A percentile compares a stretch with the other conserved stretches of the same genome.
phyloP scores from a whole-genome alignment of 92 coral and sea anemone species.

The Chrysogorgia sp. region DNA sequence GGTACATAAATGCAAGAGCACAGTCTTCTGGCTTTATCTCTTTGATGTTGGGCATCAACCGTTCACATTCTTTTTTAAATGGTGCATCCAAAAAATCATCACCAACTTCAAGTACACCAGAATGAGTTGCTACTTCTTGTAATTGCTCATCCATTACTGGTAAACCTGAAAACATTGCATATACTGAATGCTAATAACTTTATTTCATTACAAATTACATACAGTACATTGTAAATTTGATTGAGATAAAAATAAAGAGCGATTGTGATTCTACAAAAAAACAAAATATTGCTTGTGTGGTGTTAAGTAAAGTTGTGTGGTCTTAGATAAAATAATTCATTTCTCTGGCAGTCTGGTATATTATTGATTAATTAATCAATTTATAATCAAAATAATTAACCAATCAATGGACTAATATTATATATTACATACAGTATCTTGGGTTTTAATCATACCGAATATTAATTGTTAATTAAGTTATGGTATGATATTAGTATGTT shows the following conservation, averaged over 20 bases:
- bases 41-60: constrained; percentile 56
- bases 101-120: constrained; percentile 41
- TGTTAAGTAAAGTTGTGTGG: too few relatives aligned
- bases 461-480: too few relatives aligned
- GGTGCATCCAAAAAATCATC: constrained; percentile 45
- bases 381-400: background rate
- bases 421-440: background rate
- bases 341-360: background rate
- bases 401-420: background rate
- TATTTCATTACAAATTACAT: background rate
- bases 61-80: constrained; percentile 54
- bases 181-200: background rate
- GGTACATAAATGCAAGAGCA: constrained; percentile 55
- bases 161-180: constrained; percentile 24
- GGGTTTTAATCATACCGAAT: background rate
- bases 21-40: constrained; percentile 62
- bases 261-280: background rate
- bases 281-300: background rate
- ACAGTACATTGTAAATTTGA: background rate
- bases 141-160: constrained; percentile 37
- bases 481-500: too few relatives aligned
- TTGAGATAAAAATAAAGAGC: too few relatives aligned
- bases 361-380: background rate
- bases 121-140: constrained; percentile 29
- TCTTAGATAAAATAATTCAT: too few relatives aligned